Evolutionary conservation across 1,140 invertebrate species (phyloP).

Genomic region (Maconellicoccus hirsutus): DNA sequence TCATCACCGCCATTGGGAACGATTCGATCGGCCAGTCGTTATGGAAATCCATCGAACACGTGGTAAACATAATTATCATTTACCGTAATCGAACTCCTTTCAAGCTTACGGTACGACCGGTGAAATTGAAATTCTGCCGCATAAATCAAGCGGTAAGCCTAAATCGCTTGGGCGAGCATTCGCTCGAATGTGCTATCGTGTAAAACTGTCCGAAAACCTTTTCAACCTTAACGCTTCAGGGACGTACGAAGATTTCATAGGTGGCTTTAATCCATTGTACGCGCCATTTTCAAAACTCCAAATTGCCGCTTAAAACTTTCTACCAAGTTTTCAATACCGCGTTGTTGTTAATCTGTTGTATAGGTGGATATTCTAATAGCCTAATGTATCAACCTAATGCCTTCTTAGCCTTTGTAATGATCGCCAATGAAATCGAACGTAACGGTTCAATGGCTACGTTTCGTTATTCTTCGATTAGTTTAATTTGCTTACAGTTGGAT

Average conservation of each 20-base stretch:
- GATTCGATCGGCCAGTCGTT: neutral
- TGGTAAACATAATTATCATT: neutral
- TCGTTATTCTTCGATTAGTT: too few species aligned
- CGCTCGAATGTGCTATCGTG: too few species aligned
- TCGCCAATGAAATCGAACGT: too few species aligned
- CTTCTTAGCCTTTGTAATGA: too few species aligned
- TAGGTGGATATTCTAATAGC: neutral
- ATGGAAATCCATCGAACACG: neutral
- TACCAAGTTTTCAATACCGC: neutral
- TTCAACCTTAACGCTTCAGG: neutral
- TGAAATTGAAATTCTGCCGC: neutral
- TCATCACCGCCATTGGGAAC: neutral
- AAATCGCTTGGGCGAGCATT: too few species aligned
- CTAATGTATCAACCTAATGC: neutral
- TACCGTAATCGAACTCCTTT: neutral
- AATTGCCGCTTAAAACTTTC: neutral
- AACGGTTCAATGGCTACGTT: too few species aligned
- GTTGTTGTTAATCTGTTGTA: neutral
- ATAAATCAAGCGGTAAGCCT: neutral
- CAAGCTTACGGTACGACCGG: neutral
- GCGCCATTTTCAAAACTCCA: neutral
- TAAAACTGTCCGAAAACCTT: neutral
- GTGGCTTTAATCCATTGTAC: neutral
- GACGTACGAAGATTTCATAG: neutral
- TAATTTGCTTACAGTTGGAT: too few species aligned